These are phyloP conservation scores for Leucoraja ocellata DNA, from an alignment of 2,797 vertebrate genomes.

Conservation along the genomic window DNA sequence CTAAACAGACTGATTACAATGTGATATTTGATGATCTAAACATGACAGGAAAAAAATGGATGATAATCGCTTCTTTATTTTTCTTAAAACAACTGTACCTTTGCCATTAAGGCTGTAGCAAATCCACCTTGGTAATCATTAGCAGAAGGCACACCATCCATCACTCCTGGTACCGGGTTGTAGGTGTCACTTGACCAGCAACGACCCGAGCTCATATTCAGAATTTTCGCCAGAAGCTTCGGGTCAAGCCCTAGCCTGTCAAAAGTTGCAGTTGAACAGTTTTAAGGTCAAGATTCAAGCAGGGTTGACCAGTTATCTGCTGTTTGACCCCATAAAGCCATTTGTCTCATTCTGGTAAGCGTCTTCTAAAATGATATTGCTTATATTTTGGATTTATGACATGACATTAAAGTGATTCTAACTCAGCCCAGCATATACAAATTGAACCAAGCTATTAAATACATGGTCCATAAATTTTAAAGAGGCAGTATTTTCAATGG, in stretches of 20 bases:
- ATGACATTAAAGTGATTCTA: constrained; percentile 37
- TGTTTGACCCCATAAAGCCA: constrained; percentile 45
- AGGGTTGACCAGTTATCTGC: constrained; percentile 57
- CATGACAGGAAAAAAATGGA: background rate
- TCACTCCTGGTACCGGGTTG: constrained; percentile 97
- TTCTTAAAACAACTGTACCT: constrained; percentile 60
- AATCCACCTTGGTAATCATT: constrained; percentile 98
- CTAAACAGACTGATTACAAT: background rate
- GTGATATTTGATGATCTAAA: background rate
- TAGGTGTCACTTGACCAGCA: constrained; percentile 98
- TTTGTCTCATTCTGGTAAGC: constrained; percentile 57
- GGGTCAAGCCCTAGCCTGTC: constrained; percentile 92
- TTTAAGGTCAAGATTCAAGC: constrained; percentile 57
- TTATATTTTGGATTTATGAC: constrained; percentile 64
- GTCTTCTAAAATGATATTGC: constrained; percentile 61
- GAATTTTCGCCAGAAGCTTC: constrained; percentile 86
- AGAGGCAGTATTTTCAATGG: background rate
- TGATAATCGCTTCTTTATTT: background rate
- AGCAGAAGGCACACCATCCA: constrained; percentile 91
- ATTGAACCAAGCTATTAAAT: constrained; percentile 38
- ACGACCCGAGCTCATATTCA: constrained; percentile 97
- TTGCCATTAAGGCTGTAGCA: constrained; percentile 88
- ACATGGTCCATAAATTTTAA: constrained; percentile 37
- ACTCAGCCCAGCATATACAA: constrained; percentile 36
- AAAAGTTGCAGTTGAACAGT: constrained; percentile 62